phyloP scores from a whole-genome alignment of 2,113 vertebrate species.

The Thalassoma bifasciatum region DNA sequence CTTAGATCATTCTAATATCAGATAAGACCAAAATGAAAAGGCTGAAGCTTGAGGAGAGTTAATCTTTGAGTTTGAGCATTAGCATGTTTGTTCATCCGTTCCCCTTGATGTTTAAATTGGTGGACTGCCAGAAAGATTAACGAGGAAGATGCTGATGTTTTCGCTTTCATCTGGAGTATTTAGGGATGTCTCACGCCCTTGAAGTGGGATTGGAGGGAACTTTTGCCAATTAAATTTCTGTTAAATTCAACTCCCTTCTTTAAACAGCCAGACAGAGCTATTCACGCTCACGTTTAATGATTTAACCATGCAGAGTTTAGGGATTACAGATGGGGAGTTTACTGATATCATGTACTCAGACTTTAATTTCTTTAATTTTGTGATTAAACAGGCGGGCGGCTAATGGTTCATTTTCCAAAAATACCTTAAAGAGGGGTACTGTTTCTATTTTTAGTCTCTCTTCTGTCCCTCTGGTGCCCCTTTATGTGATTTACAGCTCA shows the following conservation, averaged over 20 bases:
- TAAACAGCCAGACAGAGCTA: background rate
- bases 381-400: background rate
- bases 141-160: background rate
- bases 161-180: slow-evolving; percentile 8
- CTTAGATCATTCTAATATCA: background rate
- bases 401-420: background rate
- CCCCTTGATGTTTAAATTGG: slow-evolving; percentile 12
- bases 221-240: slow-evolving; percentile 7
- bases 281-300: background rate
- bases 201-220: background rate
- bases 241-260: background rate
- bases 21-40: background rate
- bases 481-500: too few species aligned
- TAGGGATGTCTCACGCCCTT: background rate
- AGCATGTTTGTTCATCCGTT: background rate
- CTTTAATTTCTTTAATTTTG: background rate
- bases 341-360: background rate
- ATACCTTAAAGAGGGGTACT: slow-evolving; percentile 10
- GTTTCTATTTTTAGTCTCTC: too few species aligned
- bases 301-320: background rate
- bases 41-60: background rate
- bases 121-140: background rate
- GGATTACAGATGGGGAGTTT: background rate
- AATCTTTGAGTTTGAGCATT: background rate
- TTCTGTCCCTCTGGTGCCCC: too few species aligned